Evolutionary conservation across 2,888 invertebrate species (phyloP).

Genomic region (Anodontia alba): DNA sequence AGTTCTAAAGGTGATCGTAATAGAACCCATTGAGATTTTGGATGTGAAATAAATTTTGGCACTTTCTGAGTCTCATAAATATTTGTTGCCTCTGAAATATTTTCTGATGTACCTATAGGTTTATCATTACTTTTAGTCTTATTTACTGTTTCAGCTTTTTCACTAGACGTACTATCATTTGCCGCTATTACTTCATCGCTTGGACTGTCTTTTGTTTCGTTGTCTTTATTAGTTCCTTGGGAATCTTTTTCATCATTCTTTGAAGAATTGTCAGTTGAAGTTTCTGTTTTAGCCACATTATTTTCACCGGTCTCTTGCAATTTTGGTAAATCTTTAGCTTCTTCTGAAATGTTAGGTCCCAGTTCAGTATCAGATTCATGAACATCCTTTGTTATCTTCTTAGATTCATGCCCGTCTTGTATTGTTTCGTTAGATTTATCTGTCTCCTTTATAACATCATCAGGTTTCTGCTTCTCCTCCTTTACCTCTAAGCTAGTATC

Average conservation of each 20-base stretch:
- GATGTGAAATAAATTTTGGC: slow-evolving; percentile 11
- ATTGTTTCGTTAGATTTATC: too few species aligned
- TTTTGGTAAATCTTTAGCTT: too few species aligned
- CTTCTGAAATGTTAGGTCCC: too few species aligned
- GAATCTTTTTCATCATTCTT: neutral
- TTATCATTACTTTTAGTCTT: neutral
- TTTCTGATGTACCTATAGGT: neutral
- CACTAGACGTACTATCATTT: neutral
- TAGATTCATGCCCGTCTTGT: too few species aligned
- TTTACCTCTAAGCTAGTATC: too few species aligned
- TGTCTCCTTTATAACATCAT: too few species aligned
- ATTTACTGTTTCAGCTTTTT: neutral
- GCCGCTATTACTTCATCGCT: neutral
- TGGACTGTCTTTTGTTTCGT: neutral
- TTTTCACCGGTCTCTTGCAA: too few species aligned
- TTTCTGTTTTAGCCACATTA: neutral
- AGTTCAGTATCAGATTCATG: too few species aligned
- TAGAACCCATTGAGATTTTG: slow-evolving; percentile 9
- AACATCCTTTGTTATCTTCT: too few species aligned
- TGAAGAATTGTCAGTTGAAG: neutral
- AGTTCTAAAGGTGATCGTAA: slow-evolving; percentile 1
- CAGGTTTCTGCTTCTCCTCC: too few species aligned
- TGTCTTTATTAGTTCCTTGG: neutral
- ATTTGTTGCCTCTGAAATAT: neutral
- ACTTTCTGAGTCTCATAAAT: neutral